Conservation (phyloP, 2,797 vertebrate species). For the Aselliscus stoliczkanus region DNA sequence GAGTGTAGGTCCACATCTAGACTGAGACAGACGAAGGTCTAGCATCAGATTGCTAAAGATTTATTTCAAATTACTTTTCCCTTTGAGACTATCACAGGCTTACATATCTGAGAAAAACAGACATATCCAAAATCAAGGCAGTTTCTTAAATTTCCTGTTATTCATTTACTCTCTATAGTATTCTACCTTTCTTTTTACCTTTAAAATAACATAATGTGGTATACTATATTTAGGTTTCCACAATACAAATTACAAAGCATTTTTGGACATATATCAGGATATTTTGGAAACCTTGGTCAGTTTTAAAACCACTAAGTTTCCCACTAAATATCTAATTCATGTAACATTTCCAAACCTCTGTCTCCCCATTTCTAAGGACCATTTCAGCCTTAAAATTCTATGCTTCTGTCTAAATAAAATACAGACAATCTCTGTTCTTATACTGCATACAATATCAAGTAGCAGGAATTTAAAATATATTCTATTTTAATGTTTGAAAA, state of each 20-base stretch:
- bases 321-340: neutral
- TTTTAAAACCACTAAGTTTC: neutral
- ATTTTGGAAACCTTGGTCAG: neutral
- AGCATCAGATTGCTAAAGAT: neutral
- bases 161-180: neutral
- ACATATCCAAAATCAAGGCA: neutral
- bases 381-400: neutral
- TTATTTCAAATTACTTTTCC: neutral
- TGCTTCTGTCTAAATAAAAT: neutral
- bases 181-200: neutral
- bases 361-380: neutral
- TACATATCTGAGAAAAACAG: neutral
- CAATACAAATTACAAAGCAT: neutral
- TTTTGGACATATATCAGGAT: neutral
- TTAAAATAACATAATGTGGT: neutral
- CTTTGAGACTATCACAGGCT: neutral
- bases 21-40: neutral
- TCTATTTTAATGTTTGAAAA: neutral
- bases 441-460: neutral
- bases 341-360: neutral
- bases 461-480: neutral
- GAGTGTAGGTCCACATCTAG: neutral
- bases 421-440: neutral
- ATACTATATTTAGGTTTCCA: neutral
- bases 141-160: neutral